Evolutionary conservation across 2,797 vertebrate species (phyloP).

Genomic region (Myioborus melanocephalus): DNA sequence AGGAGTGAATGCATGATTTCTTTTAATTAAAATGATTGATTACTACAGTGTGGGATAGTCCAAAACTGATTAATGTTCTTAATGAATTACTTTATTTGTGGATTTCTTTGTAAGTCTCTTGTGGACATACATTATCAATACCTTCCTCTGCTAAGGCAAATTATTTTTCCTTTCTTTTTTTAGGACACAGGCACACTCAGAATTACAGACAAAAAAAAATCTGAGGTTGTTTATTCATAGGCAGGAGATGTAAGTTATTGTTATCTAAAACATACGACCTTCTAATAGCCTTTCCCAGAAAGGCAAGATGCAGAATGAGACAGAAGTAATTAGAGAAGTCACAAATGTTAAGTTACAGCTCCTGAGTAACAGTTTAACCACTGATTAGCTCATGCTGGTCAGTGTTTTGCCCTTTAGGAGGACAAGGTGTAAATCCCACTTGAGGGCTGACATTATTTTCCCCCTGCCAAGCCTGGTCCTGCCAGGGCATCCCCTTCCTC

Average conservation of each 20-base stretch:
- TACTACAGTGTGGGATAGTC: neutral
- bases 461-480: neutral
- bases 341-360: neutral
- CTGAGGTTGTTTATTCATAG: neutral
- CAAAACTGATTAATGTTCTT: slow-evolving; percentile 46
- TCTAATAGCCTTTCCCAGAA: slow-evolving; percentile 16
- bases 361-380: neutral
- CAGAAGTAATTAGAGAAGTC: neutral
- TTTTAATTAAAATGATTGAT: slow-evolving; percentile 64
- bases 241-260: neutral
- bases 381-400: neutral
- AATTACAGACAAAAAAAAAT: neutral
- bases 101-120: neutral
- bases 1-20: neutral
- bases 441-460: neutral
- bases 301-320: neutral
- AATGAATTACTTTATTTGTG: slow-evolving; percentile 33
- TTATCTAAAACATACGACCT: neutral
- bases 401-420: neutral
- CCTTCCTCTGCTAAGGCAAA: slow-evolving; percentile 20
- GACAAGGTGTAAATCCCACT: neutral
- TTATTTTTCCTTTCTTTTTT: neutral
- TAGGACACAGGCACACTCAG: neutral
- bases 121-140: neutral
- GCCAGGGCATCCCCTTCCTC: neutral